Base-by-base conservation (phyloP, 2,113 vertebrate species). In the Empidonax alnorum region DNA sequence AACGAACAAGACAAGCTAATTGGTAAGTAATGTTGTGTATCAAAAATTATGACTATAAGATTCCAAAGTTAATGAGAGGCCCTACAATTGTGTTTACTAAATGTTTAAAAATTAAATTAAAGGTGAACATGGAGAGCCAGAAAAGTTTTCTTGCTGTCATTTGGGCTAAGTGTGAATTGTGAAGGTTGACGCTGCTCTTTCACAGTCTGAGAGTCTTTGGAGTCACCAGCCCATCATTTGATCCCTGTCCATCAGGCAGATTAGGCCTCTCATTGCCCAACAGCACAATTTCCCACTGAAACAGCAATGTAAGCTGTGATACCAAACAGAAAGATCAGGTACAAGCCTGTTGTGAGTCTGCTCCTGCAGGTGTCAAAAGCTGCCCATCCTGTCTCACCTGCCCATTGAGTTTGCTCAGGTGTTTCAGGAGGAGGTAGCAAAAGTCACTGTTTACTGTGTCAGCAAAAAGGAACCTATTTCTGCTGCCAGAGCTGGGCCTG, bases 11-110 rank as follows among this genome's bases (percentile, higher is more conserved):
- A 98, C 98, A 98, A 98, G 98, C 98, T 99, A 99, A 99, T 99
- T 99, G 99, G 98, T 99, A 99, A 99, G 99, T 99, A 99, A 99
- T 99, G 99, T 99, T 99, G 99, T 99, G 99, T 99, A 99, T 99
- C 99, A 98, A 98, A 98, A 98, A 99, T 98, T 99, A 98, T 99
- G 98, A 98, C 98, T 97, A 93, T 98, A 98, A 99, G 99, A 99
- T 98, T 98, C 98, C 98, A 97, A 98, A 96, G 98, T 98, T 99
- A 99, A 99, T 99, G 99, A 98, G 98, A 99, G 99, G 97, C 94
- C 95, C 97, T 97, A 98, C 98, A 98, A 98, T 98, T 98, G 95
- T 99, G 97, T 99, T 98, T 99, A 98, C 98, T 99, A 99, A 98
- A 98, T 98, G 98, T 98, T 98, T 98, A 98, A 98, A 99, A 98